These are phyloP conservation scores for Enteromius radiatus DNA, from an alignment of 2,797 vertebrate species.

Conservation along the genomic window DNA sequence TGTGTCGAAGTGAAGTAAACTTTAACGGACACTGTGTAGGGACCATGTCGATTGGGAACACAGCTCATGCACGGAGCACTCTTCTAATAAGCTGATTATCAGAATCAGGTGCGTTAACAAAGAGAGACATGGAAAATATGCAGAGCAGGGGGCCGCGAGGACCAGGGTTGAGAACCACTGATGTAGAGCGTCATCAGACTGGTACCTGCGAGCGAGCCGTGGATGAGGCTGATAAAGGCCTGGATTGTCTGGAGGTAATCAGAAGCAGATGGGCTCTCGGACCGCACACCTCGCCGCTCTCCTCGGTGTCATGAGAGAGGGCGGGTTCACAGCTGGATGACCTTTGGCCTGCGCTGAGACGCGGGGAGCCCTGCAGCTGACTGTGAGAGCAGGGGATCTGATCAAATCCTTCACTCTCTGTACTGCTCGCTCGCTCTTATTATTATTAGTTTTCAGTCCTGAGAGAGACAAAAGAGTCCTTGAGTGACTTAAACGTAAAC, in stretches of 20 bases:
- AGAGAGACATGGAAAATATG: no score
- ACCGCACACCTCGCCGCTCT: conserved; percentile 78
- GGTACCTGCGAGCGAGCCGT: conserved; percentile 63
- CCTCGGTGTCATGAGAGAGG: conserved; percentile 68
- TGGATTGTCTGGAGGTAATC: conserved; percentile 81
- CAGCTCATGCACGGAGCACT: no score
- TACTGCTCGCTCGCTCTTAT: conserved; percentile 50
- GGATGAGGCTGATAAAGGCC: conserved; percentile 77
- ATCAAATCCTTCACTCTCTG: conserved; percentile 57
- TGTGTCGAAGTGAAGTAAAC: no score
- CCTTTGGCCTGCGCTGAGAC: conserved; percentile 77
- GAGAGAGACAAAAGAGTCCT: background rate
- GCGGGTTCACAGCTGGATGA: conserved; percentile 80
- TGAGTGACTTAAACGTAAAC: background rate
- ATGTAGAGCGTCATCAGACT: conserved; percentile 60
- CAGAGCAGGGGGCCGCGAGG: no score
- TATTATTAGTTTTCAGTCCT: background rate
- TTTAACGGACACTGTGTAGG: no score
- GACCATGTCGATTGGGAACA: no score
- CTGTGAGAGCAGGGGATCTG: conserved; percentile 73
- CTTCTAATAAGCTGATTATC: no score
- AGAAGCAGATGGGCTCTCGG: conserved; percentile 81
- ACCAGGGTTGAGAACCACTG: no score
- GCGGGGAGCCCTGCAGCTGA: conserved; percentile 78
- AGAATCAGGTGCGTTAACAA: no score